Evolutionary conservation across 2,888 invertebrate species (phyloP).

Genomic region (Ypsolopha sequella): DNA sequence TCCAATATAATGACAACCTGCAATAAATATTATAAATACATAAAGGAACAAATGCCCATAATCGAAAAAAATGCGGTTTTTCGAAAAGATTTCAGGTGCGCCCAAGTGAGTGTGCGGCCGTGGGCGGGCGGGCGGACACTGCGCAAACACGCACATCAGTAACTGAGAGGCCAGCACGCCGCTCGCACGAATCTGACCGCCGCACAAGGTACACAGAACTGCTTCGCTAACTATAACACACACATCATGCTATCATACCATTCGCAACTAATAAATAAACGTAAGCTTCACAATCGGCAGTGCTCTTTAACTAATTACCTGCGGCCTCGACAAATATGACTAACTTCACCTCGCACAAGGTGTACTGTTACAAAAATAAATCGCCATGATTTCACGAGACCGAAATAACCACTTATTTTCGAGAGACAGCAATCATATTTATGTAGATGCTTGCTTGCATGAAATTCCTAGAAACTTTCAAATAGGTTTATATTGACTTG

Average conservation of each 20-base stretch:
- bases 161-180: conserved; percentile 59
- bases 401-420: conserved; percentile 42
- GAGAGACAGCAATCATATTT: conserved; percentile 1
- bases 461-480: neutral
- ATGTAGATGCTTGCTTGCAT: neutral
- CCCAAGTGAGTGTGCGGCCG: conserved; percentile 15
- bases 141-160: conserved; percentile 28
- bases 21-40: too few species aligned
- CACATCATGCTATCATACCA: neutral
- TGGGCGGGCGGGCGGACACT: conserved; percentile 39
- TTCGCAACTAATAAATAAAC: conserved; percentile 27
- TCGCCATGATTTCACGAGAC: conserved; percentile 53
- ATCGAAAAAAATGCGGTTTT: neutral
- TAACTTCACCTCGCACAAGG: conserved; percentile 45
- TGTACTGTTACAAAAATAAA: conserved; percentile 58
- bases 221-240: conserved; percentile 25
- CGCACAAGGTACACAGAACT: conserved; percentile 56
- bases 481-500: too few species aligned
- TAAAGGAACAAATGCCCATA: neutral
- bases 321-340: conserved; percentile 48
- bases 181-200: conserved; percentile 66
- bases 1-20: too few species aligned
- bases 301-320: conserved; percentile 44
- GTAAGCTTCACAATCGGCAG: conserved; percentile 41
- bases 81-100: conserved; percentile 33